Base-by-base conservation (phyloP, 2,113 vertebrate genomes). In the Pleuronectes platessa region DNA sequence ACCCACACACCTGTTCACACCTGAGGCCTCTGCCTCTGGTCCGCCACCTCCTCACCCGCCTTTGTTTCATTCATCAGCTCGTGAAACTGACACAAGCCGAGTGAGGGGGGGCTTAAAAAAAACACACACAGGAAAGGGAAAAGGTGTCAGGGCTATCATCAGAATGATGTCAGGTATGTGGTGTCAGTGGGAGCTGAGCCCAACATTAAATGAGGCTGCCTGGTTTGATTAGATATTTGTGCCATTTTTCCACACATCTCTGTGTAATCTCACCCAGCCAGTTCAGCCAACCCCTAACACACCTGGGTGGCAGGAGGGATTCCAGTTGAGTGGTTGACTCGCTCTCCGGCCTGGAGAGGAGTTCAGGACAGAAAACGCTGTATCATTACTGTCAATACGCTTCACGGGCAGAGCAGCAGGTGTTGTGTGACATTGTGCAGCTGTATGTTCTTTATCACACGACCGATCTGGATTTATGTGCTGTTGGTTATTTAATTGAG, bases 1-100 rank as follows among this genome's bases (percentile, higher is more conserved):
- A 94, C 93, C 94, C 78, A 80, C 88, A 92, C 93, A 93, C 86
- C 92, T 92, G 93, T 91, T 94, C 90, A 90, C 91, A 93, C 93
- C 91, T 92, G 82, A 90, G 87, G 87, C 88, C 84, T 75, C 80
- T 60, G 74, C 89, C 85, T 90, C 86, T 69, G 89, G 79, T 76
- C 84, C 53, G 24, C 83, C 86, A 86, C 76, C 85, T 75, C 76
- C 79, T 63, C 26, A 18, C 24, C 58, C 68, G 72, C 79, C 62
- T 89, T 90, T 86, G 83, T 84, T 85, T 68, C 86, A 85, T 89
- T 84, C 71, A 81, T 91, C 88, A 90, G 24, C 56, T 51, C 55
- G 1, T 27, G 59, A 79, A 74, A 71, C 64, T 75, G 71, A 86
- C 76, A 74, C 54, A 27, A 75, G 71, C 76, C 64, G 40, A 81